These are phyloP conservation scores for Procapra przewalskii DNA, from an alignment of 2,113 vertebrate genomes.

Conservation along the genomic window DNA sequence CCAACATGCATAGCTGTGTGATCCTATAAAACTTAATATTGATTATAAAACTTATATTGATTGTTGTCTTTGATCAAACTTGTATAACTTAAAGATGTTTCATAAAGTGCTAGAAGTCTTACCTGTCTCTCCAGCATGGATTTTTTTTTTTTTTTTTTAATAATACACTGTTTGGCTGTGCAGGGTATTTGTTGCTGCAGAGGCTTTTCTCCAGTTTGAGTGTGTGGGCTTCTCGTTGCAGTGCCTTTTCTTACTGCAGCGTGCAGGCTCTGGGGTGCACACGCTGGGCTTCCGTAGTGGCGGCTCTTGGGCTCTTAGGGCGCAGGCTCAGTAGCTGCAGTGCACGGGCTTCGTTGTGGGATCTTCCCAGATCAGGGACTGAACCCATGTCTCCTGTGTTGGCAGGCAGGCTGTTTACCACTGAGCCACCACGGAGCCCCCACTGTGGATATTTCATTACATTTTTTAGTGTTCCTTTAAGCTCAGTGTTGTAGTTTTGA, in stretches of 20 bases:
- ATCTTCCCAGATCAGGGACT: not conserved
- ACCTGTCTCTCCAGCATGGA: not conserved
- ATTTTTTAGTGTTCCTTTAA: constrained; percentile 1
- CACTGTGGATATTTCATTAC: not conserved
- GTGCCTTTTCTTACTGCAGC: not conserved
- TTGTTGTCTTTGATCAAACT: not conserved
- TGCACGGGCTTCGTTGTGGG: not conserved
- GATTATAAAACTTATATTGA: not conserved
- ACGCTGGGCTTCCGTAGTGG: not conserved
- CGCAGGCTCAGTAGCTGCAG: not conserved
- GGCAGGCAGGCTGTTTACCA: not conserved
- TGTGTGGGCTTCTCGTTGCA: not conserved
- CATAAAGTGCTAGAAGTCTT: not conserved
- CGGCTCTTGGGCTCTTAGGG: not conserved
- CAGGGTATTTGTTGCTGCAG: not conserved
- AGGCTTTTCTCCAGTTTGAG: not conserved
- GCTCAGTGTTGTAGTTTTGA: not conserved
- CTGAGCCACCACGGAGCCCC: not conserved
- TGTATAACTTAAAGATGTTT: not conserved
- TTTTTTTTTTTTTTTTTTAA: not conserved
- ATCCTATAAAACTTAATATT: not conserved
- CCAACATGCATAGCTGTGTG: not conserved
- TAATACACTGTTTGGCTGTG: not conserved
- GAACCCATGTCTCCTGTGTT: not conserved
- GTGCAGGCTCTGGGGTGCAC: not conserved